These are phyloP conservation scores for Acronicta aceris DNA, from an alignment of 2,888 invertebrate species.

Conservation along the genomic window DNA sequence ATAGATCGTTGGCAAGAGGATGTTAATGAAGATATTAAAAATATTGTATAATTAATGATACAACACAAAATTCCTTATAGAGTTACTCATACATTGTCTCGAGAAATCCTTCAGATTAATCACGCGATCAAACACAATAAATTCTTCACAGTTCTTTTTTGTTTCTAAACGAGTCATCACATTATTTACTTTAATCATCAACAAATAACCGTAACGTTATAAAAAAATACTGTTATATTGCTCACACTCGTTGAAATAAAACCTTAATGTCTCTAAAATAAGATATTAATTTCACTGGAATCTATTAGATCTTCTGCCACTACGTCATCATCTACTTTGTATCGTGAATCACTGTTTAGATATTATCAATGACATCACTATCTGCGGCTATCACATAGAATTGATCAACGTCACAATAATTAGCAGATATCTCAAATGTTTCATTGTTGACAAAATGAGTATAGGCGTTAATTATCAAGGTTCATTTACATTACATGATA, in stretches of 20 bases:
- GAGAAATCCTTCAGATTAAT: constrained; percentile 6
- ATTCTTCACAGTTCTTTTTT: background rate
- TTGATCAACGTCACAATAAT: constrained; percentile 32
- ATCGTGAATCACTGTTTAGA: constrained; percentile 32
- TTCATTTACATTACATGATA: constrained; percentile 20
- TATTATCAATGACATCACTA: constrained; percentile 18
- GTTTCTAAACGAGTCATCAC: constrained; percentile 12
- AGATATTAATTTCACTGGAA: constrained; percentile 9
- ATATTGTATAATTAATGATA: constrained; percentile 9
- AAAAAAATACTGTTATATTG: background rate
- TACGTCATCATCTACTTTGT: background rate
- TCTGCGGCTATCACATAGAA: constrained; percentile 11
- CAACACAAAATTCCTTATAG: constrained; percentile 6
- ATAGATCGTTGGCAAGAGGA: too few species aligned
- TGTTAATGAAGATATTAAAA: constrained; percentile 5
- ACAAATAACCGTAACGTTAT: background rate
- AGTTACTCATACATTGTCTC: constrained; percentile 9
- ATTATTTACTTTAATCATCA: constrained; percentile 5
- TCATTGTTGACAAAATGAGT: constrained; percentile 39
- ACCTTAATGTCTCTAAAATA: constrained; percentile 3
- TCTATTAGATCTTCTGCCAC: background rate
- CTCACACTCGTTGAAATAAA: background rate
- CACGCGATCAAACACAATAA: background rate
- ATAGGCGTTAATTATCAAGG: background rate
- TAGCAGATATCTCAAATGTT: constrained; percentile 16